Conservation (phyloP, 2,113 vertebrate genomes). For the Anser cygnoides region DNA sequence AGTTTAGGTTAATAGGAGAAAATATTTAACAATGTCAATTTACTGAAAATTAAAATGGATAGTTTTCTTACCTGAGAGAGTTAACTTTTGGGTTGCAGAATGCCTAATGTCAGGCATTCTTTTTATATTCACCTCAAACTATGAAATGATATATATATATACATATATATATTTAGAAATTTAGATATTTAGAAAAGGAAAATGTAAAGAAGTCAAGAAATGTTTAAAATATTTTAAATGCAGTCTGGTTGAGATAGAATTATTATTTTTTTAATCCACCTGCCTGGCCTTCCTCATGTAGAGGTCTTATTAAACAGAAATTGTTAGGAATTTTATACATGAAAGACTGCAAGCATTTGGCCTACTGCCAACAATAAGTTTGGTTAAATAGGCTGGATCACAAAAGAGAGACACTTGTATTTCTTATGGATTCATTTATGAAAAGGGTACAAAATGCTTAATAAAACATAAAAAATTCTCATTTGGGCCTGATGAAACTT, state of each 20-base stretch:
- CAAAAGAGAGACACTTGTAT: not conserved
- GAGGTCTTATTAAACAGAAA: not conserved
- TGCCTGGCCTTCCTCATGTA: not conserved
- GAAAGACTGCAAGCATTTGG: not conserved
- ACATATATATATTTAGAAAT: too few relatives aligned
- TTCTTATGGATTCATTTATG: not conserved
- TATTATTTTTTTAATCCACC: not conserved
- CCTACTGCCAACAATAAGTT: not conserved
- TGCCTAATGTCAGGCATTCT: not conserved
- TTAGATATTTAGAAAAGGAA: not conserved
- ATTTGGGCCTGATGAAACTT: not conserved
- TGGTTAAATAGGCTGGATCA: not conserved
- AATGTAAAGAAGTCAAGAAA: not conserved
- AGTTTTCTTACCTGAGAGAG: not conserved
- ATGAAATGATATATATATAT: not conserved
- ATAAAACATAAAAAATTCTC: not conserved
- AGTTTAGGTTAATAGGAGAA: not conserved
- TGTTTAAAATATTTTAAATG: not conserved
- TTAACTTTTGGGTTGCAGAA: not conserved
- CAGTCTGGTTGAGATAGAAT: not conserved
- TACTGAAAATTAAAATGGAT: not conserved
- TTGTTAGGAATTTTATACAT: not conserved
- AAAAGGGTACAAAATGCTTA: not conserved
- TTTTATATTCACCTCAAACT: not conserved
- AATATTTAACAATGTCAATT: not conserved